A percentile compares a stretch with the other conserved stretches of the same genome.
Conservation (phyloP, 2,797 vertebrate species). For the Cephalopachus bancanus region DNA sequence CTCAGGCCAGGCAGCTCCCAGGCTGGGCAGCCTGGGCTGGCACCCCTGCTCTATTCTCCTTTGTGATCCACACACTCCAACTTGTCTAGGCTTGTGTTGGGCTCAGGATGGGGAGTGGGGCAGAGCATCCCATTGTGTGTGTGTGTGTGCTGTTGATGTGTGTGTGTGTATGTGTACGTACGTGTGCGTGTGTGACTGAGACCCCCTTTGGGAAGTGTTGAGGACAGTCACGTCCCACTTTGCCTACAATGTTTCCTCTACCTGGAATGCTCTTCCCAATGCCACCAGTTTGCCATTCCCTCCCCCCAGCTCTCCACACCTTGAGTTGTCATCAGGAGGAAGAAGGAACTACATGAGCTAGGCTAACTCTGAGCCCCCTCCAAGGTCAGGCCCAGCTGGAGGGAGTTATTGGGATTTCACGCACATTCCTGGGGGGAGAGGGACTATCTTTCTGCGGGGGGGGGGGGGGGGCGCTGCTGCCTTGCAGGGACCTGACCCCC, state of each 20-base stretch:
- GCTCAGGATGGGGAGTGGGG: neutral
- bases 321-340: constrained; percentile 67
- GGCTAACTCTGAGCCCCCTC: neutral
- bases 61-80: neutral
- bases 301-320: neutral
- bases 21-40: neutral
- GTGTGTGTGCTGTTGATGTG: no score
- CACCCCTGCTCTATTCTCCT: neutral
- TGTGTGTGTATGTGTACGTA: neutral
- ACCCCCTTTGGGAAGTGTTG: neutral
- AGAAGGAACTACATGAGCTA: neutral
- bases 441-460: neutral
- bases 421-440: constrained; percentile 81
- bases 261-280: neutral
- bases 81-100: neutral
- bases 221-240: neutral
- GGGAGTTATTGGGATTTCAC: constrained; percentile 82
- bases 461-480: constrained; percentile 5
- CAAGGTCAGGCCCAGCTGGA: constrained; percentile 70
- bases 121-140: neutral
- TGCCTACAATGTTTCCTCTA: neutral
- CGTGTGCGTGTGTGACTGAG: neutral
- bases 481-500: constrained; percentile 43
- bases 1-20: neutral
- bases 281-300: neutral